These are phyloP conservation scores for Drosophila monieri DNA, from an alignment of 2,888 invertebrate genomes.

Conservation along the genomic window DNA sequence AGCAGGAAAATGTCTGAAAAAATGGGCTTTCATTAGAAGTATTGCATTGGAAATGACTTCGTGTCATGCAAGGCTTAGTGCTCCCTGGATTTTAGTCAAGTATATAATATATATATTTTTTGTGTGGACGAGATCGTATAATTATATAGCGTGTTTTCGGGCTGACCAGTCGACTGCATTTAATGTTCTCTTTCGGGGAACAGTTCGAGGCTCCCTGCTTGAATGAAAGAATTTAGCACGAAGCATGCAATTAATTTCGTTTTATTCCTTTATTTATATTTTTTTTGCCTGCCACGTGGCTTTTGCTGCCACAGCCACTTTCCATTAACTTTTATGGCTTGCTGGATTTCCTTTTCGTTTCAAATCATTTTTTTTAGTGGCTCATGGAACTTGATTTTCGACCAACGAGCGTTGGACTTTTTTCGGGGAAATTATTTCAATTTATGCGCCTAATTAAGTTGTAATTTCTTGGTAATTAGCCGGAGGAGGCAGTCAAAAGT, in stretches of 20 bases:
- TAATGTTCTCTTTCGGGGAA: constrained; percentile 47
- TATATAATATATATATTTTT: constrained; percentile 36
- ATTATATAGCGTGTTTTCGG: constrained; percentile 62
- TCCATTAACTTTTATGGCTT: constrained; percentile 30
- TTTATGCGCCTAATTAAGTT: constrained; percentile 23
- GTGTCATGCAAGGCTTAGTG: constrained; percentile 62
- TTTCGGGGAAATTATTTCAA: constrained; percentile 12
- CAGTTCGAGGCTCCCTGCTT: neutral
- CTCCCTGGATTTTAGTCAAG: constrained; percentile 24
- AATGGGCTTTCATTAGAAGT: constrained; percentile 24
- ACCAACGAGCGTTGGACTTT: too few relatives aligned
- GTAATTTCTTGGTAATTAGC: constrained; percentile 25
- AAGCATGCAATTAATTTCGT: constrained; percentile 61
- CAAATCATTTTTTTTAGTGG: constrained; percentile 18
- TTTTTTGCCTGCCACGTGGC: constrained; percentile 21
- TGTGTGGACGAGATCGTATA: constrained; percentile 62
- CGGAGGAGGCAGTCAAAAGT: constrained; percentile 1
- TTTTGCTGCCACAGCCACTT: neutral
- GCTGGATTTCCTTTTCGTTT: constrained; percentile 18
- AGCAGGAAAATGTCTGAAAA: neutral
- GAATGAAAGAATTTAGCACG: constrained; percentile 67
- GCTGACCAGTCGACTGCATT: constrained; percentile 65
- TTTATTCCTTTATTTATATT: neutral
- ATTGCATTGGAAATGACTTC: constrained; percentile 63
- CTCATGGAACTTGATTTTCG: constrained; percentile 7